phyloP scores from a whole-genome alignment of 2,113 vertebrate genomes.

The Gila orcuttii region DNA sequence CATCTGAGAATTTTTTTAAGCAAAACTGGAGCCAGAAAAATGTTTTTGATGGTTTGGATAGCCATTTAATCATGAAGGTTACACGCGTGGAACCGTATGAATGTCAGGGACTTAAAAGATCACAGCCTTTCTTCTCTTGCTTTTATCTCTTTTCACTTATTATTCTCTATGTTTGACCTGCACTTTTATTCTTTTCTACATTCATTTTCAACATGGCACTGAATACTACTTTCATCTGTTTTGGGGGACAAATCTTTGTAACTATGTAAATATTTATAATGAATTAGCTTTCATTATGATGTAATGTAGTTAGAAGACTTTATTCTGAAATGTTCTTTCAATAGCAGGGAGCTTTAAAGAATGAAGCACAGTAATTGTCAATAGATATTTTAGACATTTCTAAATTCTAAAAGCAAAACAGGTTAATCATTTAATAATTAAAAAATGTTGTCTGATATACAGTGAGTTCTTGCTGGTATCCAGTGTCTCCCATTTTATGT shows the following conservation, averaged over 20 bases:
- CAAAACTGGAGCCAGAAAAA: neutral
- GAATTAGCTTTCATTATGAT: neutral
- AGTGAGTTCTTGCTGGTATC: neutral
- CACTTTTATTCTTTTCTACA: conserved; percentile 18
- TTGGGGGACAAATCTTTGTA: neutral
- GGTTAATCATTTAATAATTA: neutral
- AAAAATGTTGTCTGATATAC: neutral
- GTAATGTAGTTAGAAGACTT: neutral
- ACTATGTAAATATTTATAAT: neutral
- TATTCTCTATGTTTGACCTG: conserved; percentile 28
- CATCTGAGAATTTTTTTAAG: neutral
- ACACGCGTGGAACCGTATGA: neutral
- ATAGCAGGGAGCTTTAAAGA: neutral
- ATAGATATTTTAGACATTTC: neutral
- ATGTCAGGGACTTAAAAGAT: conserved; percentile 5
- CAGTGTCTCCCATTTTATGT: neutral
- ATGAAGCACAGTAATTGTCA: neutral
- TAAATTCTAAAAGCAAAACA: neutral
- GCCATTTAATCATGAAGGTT: conserved; percentile 33
- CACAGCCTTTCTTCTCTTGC: conserved; percentile 9
- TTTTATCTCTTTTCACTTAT: conserved; percentile 29
- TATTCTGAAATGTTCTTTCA: neutral
- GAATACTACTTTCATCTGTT: conserved; percentile 2
- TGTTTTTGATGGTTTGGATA: conserved; percentile 3
- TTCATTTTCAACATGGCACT: neutral